Evolutionary conservation across 2,797 vertebrate species (phyloP).

Genomic region (Acipenser ruthenus): DNA sequence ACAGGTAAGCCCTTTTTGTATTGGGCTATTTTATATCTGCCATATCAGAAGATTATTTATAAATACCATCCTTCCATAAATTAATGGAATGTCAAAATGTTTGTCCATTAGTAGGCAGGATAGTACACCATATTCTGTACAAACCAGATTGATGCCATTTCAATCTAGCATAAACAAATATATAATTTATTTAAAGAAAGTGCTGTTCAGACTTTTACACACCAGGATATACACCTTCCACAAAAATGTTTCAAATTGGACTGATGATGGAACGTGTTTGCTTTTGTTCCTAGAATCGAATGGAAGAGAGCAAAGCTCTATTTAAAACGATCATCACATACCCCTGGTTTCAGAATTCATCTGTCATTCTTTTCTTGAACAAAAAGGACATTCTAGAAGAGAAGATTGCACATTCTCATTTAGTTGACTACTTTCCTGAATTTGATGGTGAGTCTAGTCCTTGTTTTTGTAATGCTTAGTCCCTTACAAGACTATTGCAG

Average conservation of each 20-base stretch:
- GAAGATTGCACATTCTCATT: slow-evolving; percentile 76
- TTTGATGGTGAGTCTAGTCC: slow-evolving; percentile 61
- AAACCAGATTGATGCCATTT: too few species aligned
- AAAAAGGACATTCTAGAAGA: slow-evolving; percentile 84
- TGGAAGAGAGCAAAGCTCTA: slow-evolving; percentile 87
- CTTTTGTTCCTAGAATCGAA: slow-evolving; percentile 65
- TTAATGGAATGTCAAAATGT: too few species aligned
- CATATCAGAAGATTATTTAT: too few species aligned
- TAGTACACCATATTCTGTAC: too few species aligned
- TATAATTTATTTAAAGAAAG: too few species aligned
- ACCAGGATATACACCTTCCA: neutral
- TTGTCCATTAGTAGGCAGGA: too few species aligned
- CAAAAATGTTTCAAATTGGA: neutral
- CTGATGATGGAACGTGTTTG: neutral
- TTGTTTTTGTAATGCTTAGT: too few species aligned
- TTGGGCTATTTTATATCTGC: too few species aligned
- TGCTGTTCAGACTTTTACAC: neutral
- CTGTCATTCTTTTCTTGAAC: slow-evolving; percentile 85
- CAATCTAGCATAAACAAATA: too few species aligned
- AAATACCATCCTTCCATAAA: too few species aligned
- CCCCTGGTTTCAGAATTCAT: slow-evolving; percentile 81
- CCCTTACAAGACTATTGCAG: too few species aligned
- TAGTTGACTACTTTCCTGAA: slow-evolving; percentile 78
- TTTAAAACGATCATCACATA: slow-evolving; percentile 88
- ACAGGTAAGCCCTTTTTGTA: too few species aligned